A percentile compares a stretch with the other conserved stretches of the same genome.
Conservation (phyloP, 2,797 vertebrate species). For the Erithacus rubecula region DNA sequence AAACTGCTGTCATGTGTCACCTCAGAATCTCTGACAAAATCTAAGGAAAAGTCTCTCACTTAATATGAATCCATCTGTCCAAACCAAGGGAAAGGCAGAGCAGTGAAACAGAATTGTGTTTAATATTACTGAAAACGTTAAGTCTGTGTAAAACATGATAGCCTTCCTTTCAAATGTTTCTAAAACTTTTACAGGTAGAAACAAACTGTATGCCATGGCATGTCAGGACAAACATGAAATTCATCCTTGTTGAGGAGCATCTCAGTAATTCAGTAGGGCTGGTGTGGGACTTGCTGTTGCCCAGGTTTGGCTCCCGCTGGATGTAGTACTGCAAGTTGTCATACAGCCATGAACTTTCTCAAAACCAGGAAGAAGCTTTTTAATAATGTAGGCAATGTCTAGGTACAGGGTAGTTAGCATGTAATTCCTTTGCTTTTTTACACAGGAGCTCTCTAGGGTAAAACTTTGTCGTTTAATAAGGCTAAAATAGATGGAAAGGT, state of each 20-base stretch:
- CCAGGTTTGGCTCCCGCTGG: background rate
- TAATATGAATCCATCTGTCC: background rate
- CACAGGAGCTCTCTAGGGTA: background rate
- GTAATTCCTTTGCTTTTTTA: conserved; percentile 12
- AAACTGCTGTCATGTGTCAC: background rate
- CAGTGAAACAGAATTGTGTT: background rate
- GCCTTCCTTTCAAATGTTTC: background rate
- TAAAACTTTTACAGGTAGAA: background rate
- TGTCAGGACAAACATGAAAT: background rate
- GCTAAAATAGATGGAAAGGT: background rate
- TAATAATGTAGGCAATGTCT: conserved; percentile 4
- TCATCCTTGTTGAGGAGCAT: background rate
- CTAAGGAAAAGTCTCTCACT: background rate
- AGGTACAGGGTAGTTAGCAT: background rate
- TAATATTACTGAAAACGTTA: background rate
- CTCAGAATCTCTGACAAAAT: background rate
- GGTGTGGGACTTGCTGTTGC: background rate
- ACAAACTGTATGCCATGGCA: background rate
- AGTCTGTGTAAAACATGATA: background rate
- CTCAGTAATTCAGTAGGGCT: background rate
- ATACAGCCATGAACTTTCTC: background rate
- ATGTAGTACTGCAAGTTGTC: background rate
- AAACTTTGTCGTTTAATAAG: background rate
- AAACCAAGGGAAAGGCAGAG: background rate
- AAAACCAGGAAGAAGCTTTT: background rate